Percentiles rank a stretch among this genome's conserved stretches.
Conservation (phyloP, 2,888 invertebrate species). For the Tetheella fluctuosa region DNA sequence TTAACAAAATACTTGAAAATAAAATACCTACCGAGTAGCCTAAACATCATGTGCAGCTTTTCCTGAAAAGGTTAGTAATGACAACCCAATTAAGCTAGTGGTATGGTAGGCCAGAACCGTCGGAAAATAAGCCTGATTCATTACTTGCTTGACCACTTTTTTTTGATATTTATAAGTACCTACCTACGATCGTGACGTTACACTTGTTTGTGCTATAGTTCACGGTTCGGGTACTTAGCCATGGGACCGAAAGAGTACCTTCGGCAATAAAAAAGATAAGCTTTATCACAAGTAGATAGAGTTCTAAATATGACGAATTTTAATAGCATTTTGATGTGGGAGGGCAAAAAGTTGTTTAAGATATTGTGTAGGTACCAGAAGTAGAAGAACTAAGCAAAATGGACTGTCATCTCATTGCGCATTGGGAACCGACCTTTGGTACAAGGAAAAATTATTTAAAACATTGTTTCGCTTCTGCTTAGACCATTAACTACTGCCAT, state of each 20-base stretch:
- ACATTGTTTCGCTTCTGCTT: not conserved
- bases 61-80: no score
- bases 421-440: constrained; percentile 13
- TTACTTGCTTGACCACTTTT: not conserved
- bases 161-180: not conserved
- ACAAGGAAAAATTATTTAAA: not conserved
- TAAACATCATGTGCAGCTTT: no score
- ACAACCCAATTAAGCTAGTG: not conserved
- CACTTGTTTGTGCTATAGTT: constrained; percentile 8
- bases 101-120: not conserved
- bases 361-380: constrained; percentile 30
- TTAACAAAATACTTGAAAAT: no score
- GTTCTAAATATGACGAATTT: not conserved
- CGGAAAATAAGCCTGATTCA: not conserved
- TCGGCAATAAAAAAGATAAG: not conserved
- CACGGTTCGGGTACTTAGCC: not conserved
- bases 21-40: no score
- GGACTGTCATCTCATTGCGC: constrained; percentile 28
- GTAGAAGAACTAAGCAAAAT: constrained; percentile 21
- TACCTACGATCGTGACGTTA: constrained; percentile 2
- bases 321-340: constrained; percentile 20
- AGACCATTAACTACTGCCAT: no score
- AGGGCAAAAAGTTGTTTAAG: constrained; percentile 56
- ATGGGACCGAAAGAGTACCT: not conserved
- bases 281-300: not conserved